A percentile compares a stretch with the other conserved stretches of the same genome.
phyloP scores from a whole-genome alignment of 2,888 invertebrate genomes.

The Zaprionus obscuricornis region DNA sequence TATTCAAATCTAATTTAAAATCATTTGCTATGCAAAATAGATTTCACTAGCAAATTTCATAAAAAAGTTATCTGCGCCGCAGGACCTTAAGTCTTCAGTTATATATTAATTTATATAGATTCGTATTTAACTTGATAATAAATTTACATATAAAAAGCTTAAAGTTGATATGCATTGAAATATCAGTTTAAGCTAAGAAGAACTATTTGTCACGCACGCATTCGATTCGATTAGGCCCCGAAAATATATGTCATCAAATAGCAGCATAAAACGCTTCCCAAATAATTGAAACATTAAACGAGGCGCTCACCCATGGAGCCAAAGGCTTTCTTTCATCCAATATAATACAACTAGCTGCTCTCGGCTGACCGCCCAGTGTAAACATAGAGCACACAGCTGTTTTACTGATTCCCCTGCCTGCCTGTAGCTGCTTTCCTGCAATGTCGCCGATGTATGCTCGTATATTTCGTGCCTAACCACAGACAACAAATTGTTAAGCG shows the following conservation, averaged over 20 bases:
- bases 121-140: too few species aligned
- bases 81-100: too few species aligned
- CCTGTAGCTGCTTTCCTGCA: background rate
- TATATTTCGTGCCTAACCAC: conserved; percentile 72
- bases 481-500: conserved; percentile 65
- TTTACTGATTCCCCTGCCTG: conserved; percentile 13
- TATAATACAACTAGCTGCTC: conserved; percentile 11
- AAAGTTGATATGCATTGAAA: background rate
- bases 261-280: conserved; percentile 32
- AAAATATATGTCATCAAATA: conserved; percentile 38
- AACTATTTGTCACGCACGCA: conserved; percentile 17
- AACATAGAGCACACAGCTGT: conserved; percentile 69
- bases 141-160: too few species aligned
- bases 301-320: conserved; percentile 51
- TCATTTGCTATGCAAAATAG: too few species aligned
- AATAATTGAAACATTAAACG: conserved; percentile 69
- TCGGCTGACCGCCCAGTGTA: conserved; percentile 51
- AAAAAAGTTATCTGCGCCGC: too few species aligned
- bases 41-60: too few species aligned
- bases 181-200: background rate
- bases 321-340: conserved; percentile 11
- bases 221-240: conserved; percentile 27
- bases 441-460: too few species aligned
- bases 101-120: too few species aligned
- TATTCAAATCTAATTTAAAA: too few species aligned